Conservation (phyloP, 2,113 vertebrate species). For the Lethenteron reissneri region DNA sequence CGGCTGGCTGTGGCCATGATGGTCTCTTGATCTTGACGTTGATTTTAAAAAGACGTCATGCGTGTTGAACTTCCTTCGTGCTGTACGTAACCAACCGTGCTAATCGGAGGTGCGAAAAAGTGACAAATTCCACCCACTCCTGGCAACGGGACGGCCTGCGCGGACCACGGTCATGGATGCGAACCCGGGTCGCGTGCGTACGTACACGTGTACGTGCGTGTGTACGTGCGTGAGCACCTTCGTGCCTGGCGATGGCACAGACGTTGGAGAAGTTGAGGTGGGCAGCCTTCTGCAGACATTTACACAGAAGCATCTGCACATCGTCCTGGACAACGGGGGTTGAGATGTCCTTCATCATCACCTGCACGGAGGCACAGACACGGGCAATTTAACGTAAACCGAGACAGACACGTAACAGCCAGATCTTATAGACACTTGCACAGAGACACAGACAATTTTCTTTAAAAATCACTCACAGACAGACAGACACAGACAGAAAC, state of each 20-base stretch:
- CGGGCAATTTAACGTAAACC: no score
- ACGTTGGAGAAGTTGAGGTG: constrained; percentile 81
- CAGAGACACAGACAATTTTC: background rate
- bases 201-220: background rate
- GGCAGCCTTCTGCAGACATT: constrained; percentile 75
- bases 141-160: no score
- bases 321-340: constrained; percentile 73
- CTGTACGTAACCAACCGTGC: no score
- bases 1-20: no score
- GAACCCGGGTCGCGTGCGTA: background rate
- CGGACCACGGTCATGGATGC: no score
- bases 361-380: background rate
- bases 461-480: background rate
- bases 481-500: constrained; percentile 13
- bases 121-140: no score
- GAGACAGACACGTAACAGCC: no score
- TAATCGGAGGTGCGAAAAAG: no score
- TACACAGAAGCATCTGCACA: constrained; percentile 68
- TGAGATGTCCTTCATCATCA: constrained; percentile 86
- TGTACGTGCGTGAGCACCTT: constrained; percentile 26
- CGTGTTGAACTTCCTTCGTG: no score
- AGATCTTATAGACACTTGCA: no score
- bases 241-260: constrained; percentile 72
- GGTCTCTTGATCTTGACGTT: no score
- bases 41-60: no score